These are phyloP conservation scores for Cheilosia urbana DNA, from an alignment of 2,888 invertebrate genomes.

Conservation along the genomic window DNA sequence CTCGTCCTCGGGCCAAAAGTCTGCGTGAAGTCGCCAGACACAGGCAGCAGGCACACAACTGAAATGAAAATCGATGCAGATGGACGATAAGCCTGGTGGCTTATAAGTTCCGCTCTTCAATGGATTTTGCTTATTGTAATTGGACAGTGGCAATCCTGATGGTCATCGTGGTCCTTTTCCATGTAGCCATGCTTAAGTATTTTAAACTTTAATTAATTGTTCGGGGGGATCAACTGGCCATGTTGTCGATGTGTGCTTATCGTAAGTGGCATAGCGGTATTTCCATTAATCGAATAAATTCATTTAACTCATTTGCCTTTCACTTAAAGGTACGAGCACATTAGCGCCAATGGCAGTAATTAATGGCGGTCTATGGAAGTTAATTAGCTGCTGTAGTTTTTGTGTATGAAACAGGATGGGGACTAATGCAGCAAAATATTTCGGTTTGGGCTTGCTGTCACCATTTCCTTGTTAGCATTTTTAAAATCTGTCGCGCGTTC, in stretches of 20 bases:
- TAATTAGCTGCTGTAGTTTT: slow-evolving; percentile 17
- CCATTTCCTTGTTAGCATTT: neutral
- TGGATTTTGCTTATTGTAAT: slow-evolving; percentile 47
- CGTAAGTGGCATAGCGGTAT: slow-evolving; percentile 5
- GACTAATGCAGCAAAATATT: no score
- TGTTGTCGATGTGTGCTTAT: neutral
- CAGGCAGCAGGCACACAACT: neutral
- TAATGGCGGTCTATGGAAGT: slow-evolving; percentile 39
- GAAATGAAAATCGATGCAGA: slow-evolving; percentile 61
- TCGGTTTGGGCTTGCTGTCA: neutral
- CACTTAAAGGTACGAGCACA: slow-evolving; percentile 24
- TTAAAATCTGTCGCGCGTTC: slow-evolving; percentile 46
- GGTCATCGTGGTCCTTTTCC: neutral
- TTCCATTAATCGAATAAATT: slow-evolving; percentile 30
- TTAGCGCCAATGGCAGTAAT: slow-evolving; percentile 34
- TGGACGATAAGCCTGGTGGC: slow-evolving; percentile 62
- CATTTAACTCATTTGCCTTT: slow-evolving; percentile 43
- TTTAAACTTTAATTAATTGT: slow-evolving; percentile 37
- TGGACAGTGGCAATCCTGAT: slow-evolving; percentile 8
- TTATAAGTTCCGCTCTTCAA: slow-evolving; percentile 69
- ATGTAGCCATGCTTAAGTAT: neutral
- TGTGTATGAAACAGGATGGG: neutral
- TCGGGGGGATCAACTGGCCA: neutral
- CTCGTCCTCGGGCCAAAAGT: slow-evolving; percentile 26
- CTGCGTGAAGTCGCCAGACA: neutral